A percentile compares a stretch with the other conserved stretches of the same genome.
These are phyloP conservation scores for Urocolius indicus DNA, from an alignment of 2,113 vertebrate species.

Conservation along the genomic window DNA sequence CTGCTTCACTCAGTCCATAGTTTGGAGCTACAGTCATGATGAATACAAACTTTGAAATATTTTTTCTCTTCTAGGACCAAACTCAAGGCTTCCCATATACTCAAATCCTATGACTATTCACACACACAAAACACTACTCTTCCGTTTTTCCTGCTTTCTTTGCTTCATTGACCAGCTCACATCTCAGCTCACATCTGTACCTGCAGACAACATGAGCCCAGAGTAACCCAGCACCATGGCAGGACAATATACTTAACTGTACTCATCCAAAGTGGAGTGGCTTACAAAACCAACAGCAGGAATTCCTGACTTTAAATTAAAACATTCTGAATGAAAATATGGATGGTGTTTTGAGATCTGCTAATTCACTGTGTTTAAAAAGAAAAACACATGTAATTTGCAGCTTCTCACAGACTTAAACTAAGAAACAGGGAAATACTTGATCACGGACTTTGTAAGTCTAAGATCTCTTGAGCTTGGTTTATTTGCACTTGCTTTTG, in stretches of 20 bases:
- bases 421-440: background rate
- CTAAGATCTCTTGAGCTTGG: background rate
- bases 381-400: background rate
- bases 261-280: background rate
- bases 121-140: background rate
- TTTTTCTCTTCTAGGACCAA: background rate
- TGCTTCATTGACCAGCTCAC: background rate
- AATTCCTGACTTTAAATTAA: background rate
- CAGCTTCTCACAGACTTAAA: background rate
- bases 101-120: background rate
- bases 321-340: background rate
- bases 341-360: background rate
- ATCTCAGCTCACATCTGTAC: background rate
- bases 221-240: background rate
- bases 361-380: background rate
- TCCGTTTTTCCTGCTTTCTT: background rate
- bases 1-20: background rate
- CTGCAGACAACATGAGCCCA: background rate
- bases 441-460: background rate
- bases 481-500: background rate
- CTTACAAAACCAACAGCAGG: background rate
- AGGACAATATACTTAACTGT: background rate
- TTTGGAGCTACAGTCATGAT: background rate
- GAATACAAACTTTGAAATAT: background rate
- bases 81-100: background rate